Evolutionary conservation across 2,888 invertebrate genomes (phyloP).

Genomic region (Pollenia griseotomentosa): DNA sequence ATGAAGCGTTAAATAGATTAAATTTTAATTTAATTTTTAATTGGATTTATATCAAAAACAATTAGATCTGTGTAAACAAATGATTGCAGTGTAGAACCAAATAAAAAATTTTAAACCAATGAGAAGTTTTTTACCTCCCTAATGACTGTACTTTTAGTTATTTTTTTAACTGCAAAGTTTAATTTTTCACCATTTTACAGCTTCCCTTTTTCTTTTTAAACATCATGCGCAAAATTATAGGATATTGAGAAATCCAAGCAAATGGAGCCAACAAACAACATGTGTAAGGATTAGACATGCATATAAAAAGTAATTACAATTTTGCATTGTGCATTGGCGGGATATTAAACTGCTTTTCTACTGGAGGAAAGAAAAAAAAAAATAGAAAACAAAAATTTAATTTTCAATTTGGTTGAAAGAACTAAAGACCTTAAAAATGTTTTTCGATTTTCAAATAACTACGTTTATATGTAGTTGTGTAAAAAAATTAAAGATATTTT

Average conservation of each 20-base stretch:
- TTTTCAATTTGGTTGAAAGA: not conserved
- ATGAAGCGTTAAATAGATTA: no score
- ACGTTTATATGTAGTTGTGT: no score
- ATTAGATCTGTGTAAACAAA: no score
- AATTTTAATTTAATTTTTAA: no score
- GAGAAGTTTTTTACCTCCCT: not conserved
- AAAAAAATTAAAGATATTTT: not conserved
- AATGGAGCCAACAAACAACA: conserved; percentile 31
- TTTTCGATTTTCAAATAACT: not conserved
- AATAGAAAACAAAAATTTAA: not conserved
- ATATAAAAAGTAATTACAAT: conserved; percentile 54
- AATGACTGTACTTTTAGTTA: not conserved
- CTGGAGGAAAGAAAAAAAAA: not conserved
- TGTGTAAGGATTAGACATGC: conserved; percentile 43
- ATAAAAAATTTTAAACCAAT: no score
- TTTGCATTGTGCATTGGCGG: conserved; percentile 15
- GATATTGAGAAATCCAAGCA: conserved; percentile 35
- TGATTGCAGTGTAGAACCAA: no score
- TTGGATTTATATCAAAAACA: no score
- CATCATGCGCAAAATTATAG: conserved; percentile 18
- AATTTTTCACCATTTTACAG: not conserved
- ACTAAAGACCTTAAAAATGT: not conserved
- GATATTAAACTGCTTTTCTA: conserved; percentile 26
- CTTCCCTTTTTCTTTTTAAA: not conserved
- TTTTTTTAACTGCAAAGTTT: conserved; percentile 5